A percentile compares a stretch with the other conserved stretches of the same genome.
These are phyloP conservation scores for Cephus pygmeus DNA, from an alignment of 2,888 invertebrate species.

Conservation along the genomic window DNA sequence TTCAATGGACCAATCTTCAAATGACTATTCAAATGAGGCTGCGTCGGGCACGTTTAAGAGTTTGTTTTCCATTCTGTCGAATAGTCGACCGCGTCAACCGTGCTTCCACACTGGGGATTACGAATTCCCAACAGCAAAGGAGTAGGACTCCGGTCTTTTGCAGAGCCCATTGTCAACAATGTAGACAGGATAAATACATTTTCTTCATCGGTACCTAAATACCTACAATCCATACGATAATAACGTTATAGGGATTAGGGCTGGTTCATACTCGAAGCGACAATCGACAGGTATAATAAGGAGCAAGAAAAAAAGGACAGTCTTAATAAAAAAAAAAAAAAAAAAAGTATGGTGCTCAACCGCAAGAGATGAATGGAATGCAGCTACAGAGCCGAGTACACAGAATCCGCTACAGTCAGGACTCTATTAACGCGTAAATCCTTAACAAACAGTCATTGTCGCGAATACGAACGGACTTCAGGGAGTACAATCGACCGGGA, in stretches of 20 bases:
- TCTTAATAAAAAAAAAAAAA: not conserved
- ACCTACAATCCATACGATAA: not conserved
- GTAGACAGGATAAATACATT: not conserved
- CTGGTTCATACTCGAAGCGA: not conserved
- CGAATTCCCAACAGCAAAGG: constrained; percentile 6
- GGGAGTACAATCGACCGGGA: constrained; percentile 30
- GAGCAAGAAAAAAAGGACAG: not conserved
- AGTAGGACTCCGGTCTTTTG: constrained; percentile 14
- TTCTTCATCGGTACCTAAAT: not conserved
- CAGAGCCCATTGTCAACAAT: not conserved
- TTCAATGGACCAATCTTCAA: constrained; percentile 17
- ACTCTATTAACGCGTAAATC: constrained; percentile 32
- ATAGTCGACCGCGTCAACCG: constrained; percentile 13
- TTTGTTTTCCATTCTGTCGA: constrained; percentile 21
- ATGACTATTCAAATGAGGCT: constrained; percentile 27
- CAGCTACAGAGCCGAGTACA: not conserved
- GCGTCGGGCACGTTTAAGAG: constrained; percentile 10
- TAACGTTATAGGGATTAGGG: not conserved
- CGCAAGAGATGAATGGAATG: not conserved
- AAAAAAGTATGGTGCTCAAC: not conserved
- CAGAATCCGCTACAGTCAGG: constrained; percentile 3
- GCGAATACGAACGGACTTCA: constrained; percentile 1
- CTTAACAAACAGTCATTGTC: constrained; percentile 42
- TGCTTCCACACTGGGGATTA: not conserved
- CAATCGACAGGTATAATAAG: not conserved